A percentile compares a stretch with the other conserved stretches of the same genome.
Evolutionary conservation across 2,888 invertebrate genomes (phyloP).

Genomic region (Tachystola acroxantha): DNA sequence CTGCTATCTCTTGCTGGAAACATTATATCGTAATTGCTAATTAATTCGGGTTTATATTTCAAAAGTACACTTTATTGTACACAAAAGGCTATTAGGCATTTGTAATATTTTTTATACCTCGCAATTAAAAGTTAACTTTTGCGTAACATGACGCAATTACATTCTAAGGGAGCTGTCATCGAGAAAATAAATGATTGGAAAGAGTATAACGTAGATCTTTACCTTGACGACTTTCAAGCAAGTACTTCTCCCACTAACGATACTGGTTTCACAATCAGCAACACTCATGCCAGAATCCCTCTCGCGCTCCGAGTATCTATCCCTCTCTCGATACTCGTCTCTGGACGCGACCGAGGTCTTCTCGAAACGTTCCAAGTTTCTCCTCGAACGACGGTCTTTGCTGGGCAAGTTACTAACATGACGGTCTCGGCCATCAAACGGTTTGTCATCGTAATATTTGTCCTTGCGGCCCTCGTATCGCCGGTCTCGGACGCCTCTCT

Average conservation of each 20-base stretch:
- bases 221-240: slow-evolving; percentile 64
- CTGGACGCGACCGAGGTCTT: slow-evolving; percentile 49
- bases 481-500: slow-evolving; percentile 1
- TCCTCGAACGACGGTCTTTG: slow-evolving; percentile 37
- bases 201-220: too few species aligned
- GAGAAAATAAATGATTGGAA: too few species aligned
- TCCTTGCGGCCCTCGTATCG: slow-evolving; percentile 13
- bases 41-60: too few species aligned
- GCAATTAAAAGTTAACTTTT: too few species aligned
- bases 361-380: slow-evolving; percentile 47
- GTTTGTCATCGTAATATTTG: slow-evolving; percentile 39
- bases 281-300: slow-evolving; percentile 64
- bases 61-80: background rate
- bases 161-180: too few species aligned
- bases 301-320: slow-evolving; percentile 53
- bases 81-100: too few species aligned
- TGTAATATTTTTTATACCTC: too few species aligned
- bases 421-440: slow-evolving; percentile 25
- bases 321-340: slow-evolving; percentile 48
- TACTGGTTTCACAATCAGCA: slow-evolving; percentile 61
- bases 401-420: slow-evolving; percentile 13
- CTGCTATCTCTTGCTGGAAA: slow-evolving; percentile 63
- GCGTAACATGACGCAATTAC: too few species aligned
- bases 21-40: too few species aligned
- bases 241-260: slow-evolving; percentile 58